Evolutionary conservation across 2,113 vertebrate genomes (phyloP).

Genomic region (Fregata magnificens): DNA sequence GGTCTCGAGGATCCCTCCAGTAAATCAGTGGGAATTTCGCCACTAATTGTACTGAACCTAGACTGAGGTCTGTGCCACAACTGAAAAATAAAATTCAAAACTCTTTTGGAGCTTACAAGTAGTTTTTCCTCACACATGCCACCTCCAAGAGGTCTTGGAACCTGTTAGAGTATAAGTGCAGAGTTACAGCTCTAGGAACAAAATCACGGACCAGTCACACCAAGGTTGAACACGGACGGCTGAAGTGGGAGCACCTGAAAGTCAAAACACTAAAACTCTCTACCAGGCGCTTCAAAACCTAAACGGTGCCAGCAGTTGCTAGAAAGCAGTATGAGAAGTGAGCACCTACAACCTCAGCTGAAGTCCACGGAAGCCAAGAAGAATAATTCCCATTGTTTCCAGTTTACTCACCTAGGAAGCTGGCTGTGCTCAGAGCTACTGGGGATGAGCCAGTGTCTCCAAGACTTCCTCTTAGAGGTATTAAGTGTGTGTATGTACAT

Average conservation of each 20-base stretch:
- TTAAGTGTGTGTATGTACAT: accelerated
- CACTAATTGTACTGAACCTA: background rate
- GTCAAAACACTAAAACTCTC: background rate
- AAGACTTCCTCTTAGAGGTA: background rate
- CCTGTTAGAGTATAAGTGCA: background rate
- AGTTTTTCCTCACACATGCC: background rate
- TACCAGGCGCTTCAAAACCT: background rate
- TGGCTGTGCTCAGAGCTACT: background rate
- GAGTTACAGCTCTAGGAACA: background rate
- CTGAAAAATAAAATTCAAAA: background rate
- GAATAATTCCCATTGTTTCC: background rate
- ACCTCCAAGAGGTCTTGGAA: background rate
- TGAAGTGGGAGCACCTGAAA: background rate
- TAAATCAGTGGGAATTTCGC: background rate
- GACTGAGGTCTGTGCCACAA: background rate
- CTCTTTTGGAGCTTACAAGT: background rate
- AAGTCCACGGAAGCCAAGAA: background rate
- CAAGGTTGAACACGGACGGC: background rate
- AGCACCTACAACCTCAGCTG: background rate
- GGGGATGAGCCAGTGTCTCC: background rate
- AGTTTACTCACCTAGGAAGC: background rate
- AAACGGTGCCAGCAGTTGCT: background rate
- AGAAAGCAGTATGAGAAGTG: background rate
- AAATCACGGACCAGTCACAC: background rate
- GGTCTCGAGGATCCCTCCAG: background rate